Evolutionary conservation across 1,140 invertebrate genomes (phyloP), one percentile per base, ranked within the genome.

Genomic region (Spodoptera frugiperda): DNA sequence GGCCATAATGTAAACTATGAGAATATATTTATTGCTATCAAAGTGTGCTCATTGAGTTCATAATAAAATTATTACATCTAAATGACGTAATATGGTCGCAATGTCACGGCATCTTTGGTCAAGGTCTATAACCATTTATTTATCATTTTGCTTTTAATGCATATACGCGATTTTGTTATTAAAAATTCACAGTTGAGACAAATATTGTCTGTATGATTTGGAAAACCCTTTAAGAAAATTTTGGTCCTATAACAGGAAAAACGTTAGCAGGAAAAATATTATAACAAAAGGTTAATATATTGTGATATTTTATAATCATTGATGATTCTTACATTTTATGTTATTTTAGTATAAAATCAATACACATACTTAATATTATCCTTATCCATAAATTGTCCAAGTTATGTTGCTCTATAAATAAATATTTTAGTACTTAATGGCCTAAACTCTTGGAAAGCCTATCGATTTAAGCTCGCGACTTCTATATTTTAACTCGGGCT

Each of bases 1-100:
- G n/a, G 33, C 30, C 19, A 48, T 49, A 46, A 48, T 65, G 61
- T 65, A 25, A 65, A 65, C 61, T 48, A 46, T 49, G 17, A 49
- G 17, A 65, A 65, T 65, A 65, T 48, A 65, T 65, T 65, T 48
- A 65, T 21, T 12, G 19, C 49, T 65, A 65, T 49, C 61, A 65
- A 25, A 65, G 44, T 14, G 11, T 65, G 61, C 21, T 65, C 44
- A 44, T 44, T 49, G 61, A 65, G 61, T 67, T 67, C 63, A 67
- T 67, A 67, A n/a, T n/a, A n/a, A n/a, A n/a, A 67, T 65, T 67
- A 67, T 67, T 67, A 49, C 63, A 25, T 67, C 44, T 67, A 25
- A 44, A 19, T 67, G 63, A 67, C 63, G 63, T 67, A 46, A 67
- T 67, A 14, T 25, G 44, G 44, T 48, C 39, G 46, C 44, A 46